A percentile compares a stretch with the other conserved stretches of the same genome.
Conservation (phyloP, 2,113 vertebrate species). For the Orthochromis malagaraziensis region DNA sequence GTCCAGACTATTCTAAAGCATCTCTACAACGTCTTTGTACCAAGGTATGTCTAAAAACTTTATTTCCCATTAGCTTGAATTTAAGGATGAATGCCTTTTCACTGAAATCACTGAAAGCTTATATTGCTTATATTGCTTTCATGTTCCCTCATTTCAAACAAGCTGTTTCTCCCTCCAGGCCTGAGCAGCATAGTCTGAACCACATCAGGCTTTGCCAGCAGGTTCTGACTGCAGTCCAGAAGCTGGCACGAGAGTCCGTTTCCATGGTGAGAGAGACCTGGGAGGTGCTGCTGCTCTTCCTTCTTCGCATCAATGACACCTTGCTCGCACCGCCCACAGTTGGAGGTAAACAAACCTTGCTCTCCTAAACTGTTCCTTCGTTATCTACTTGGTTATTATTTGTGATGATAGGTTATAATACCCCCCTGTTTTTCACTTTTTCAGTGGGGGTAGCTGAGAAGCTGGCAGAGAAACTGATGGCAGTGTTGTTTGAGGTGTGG, state of each 20-base stretch:
- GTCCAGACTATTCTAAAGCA: slow-evolving; percentile 93
- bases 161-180: slow-evolving; percentile 58
- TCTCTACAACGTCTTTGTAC: slow-evolving; percentile 93
- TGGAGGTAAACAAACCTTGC: slow-evolving; percentile 71
- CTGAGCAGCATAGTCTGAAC: slow-evolving; percentile 80
- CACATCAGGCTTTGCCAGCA: slow-evolving; percentile 91
- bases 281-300: slow-evolving; percentile 92
- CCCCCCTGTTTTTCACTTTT: not conserved
- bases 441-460: slow-evolving; percentile 91
- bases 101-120: not conserved
- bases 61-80: not conserved
- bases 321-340: slow-evolving; percentile 88
- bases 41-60: slow-evolving; percentile 72
- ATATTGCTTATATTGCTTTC: not conserved
- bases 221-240: slow-evolving; percentile 90
- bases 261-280: slow-evolving; percentile 93
- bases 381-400: not conserved
- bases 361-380: not conserved
- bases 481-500: slow-evolving; percentile 95
- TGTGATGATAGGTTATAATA: not conserved
- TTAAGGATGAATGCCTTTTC: not conserved
- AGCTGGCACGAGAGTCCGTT: slow-evolving; percentile 86
- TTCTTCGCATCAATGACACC: slow-evolving; percentile 91
- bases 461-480: slow-evolving; percentile 89
- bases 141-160: not conserved